Percentiles rank a stretch among this genome's conserved stretches.
These are phyloP conservation scores for Oeneis ivallda DNA, from an alignment of 2,888 invertebrate species.

Conservation along the genomic window DNA sequence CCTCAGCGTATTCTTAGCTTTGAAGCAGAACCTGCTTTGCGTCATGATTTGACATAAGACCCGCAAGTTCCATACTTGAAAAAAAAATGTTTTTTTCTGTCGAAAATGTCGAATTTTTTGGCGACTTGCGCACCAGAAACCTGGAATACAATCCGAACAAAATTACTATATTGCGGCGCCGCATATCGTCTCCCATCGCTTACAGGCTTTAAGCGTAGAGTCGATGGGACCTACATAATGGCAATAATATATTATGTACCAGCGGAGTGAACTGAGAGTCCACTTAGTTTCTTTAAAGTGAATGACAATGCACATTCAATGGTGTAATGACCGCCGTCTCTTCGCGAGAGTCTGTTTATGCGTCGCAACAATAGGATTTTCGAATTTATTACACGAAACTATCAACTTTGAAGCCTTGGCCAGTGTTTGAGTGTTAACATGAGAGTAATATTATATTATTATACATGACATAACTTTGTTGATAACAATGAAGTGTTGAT, in stretches of 20 bases:
- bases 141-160: no score
- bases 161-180: no score
- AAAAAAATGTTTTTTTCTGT: no score
- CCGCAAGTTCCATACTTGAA: no score
- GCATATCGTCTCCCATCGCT: not conserved
- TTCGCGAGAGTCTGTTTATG: conserved; percentile 24
- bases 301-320: conserved; percentile 61
- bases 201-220: not conserved
- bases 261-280: conserved; percentile 17
- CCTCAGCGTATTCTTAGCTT: no score
- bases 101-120: no score
- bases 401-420: not conserved
- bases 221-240: conserved; percentile 11
- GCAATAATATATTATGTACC: conserved; percentile 11
- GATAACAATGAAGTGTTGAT: no score
- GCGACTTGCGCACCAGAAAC: no score
- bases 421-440: not conserved
- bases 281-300: conserved; percentile 50
- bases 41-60: no score
- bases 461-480: no score
- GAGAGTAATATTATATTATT: not conserved
- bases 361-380: conserved; percentile 9
- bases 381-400: not conserved
- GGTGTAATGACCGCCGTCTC: conserved; percentile 51
- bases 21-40: no score